Conservation (phyloP, 2,113 vertebrate species). For the Osmerus mordax region DNA sequence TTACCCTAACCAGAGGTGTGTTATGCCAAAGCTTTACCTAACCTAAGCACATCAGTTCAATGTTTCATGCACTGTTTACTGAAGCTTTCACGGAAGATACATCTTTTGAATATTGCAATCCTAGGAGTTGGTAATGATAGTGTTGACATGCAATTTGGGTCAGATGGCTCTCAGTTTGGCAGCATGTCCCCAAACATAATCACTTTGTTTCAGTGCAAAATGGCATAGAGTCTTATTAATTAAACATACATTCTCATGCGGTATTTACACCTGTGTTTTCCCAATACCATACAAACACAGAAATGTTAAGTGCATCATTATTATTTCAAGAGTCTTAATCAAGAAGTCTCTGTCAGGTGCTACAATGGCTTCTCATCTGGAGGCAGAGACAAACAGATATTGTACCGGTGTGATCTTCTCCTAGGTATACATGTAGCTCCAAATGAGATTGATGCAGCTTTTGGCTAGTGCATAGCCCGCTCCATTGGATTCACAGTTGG, state of each 20-base stretch:
- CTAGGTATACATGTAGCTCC: slow-evolving; percentile 4
- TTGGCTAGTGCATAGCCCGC: slow-evolving; percentile 23
- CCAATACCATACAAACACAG: slow-evolving; percentile 57
- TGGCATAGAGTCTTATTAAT: slow-evolving; percentile 60
- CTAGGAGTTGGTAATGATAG: too few species aligned
- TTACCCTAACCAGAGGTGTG: too few species aligned
- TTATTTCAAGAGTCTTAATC: slow-evolving; percentile 70
- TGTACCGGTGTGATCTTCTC: slow-evolving; percentile 29
- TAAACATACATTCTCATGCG: slow-evolving; percentile 59
- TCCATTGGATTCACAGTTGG: slow-evolving; percentile 16
- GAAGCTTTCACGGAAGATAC: too few species aligned
- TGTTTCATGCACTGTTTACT: too few species aligned
- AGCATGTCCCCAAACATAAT: slow-evolving; percentile 22
- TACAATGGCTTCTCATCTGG: slow-evolving; percentile 57
- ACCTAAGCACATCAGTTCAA: too few species aligned
- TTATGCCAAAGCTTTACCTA: too few species aligned
- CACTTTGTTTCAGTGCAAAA: neutral
- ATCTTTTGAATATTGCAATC: too few species aligned
- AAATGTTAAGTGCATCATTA: slow-evolving; percentile 68
- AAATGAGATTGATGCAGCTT: slow-evolving; percentile 25
- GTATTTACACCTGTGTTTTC: slow-evolving; percentile 65
- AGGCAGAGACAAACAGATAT: slow-evolving; percentile 56
- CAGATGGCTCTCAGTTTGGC: slow-evolving; percentile 25
- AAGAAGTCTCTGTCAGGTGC: slow-evolving; percentile 60
- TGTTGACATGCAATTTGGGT: slow-evolving; percentile 7